Conservation (phyloP, 2,888 invertebrate species). For the Aspidapion aeneum region DNA sequence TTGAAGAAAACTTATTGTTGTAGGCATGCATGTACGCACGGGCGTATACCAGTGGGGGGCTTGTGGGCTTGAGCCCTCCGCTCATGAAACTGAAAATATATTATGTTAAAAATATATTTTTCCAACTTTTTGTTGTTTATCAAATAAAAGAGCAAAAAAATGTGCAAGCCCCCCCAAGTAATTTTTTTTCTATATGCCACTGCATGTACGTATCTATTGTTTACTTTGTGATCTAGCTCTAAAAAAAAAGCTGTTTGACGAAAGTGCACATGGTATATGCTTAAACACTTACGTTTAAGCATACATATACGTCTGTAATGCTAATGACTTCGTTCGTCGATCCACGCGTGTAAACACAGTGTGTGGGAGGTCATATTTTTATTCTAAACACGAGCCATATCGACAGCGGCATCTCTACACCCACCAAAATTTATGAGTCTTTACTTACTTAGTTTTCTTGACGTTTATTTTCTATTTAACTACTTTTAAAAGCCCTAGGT, state of each 20-base stretch:
- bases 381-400: conserved; percentile 29
- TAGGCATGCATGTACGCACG: too few species aligned
- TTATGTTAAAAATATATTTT: too few species aligned
- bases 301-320: neutral
- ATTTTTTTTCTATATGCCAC: too few species aligned
- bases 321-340: neutral
- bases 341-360: conserved; percentile 27
- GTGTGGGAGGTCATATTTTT: conserved; percentile 41
- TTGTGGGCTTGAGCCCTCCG: too few species aligned
- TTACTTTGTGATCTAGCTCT: neutral
- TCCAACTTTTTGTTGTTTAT: too few species aligned
- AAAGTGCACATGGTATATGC: neutral
- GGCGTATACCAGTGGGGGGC: too few species aligned
- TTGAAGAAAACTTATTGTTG: too few species aligned
- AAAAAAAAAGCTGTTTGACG: neutral
- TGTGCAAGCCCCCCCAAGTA: too few species aligned
- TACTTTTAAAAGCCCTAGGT: neutral
- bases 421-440: conserved; percentile 21
- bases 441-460: neutral
- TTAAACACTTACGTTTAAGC: too few species aligned
- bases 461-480: conserved; percentile 1
- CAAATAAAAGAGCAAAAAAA: too few species aligned
- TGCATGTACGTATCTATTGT: too few species aligned
- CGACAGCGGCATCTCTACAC: conserved; percentile 31
- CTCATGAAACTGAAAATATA: too few species aligned